phyloP scores from a whole-genome alignment of 1,140 invertebrate genomes.

The Stegodyphus dumicola region DNA sequence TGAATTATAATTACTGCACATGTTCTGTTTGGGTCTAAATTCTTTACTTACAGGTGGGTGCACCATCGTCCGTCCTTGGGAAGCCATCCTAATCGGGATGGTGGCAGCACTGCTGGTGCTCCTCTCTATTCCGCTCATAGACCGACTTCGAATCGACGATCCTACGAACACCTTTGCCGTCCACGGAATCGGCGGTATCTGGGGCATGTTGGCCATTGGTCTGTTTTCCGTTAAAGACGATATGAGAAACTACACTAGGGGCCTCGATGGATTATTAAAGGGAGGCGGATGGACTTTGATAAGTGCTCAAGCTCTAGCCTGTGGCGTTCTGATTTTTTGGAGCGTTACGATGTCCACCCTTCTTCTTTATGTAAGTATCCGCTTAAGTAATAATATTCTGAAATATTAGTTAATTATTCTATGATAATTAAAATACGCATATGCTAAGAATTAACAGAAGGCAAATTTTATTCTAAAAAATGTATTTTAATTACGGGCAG shows the following conservation, averaged over 20 bases:
- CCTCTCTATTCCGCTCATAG: constrained; percentile 57
- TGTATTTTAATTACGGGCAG: no score
- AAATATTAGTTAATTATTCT: no score
- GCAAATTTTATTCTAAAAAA: no score
- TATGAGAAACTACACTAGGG: constrained; percentile 61
- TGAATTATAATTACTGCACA: no score
- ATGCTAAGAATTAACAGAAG: no score
- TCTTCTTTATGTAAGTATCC: constrained; percentile 60
- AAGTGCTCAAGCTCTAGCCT: constrained; percentile 47
- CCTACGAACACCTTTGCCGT: constrained; percentile 64
- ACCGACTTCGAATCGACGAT: constrained; percentile 63
- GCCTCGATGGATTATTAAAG: constrained; percentile 59
- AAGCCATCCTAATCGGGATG: constrained; percentile 62
- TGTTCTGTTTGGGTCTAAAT: no score
- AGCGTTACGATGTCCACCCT: constrained; percentile 41
- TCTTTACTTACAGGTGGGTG: constrained; percentile 50
- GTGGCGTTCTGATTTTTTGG: constrained; percentile 60
- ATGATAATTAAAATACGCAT: no score
- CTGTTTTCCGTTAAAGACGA: constrained; percentile 61
- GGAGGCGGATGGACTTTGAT: constrained; percentile 57
- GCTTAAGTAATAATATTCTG: no score
- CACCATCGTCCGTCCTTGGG: constrained; percentile 62
- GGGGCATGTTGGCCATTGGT: constrained; percentile 64
- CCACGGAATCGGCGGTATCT: constrained; percentile 63
- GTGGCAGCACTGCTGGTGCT: constrained; percentile 60